A percentile compares a stretch with the other conserved stretches of the same genome.
Conservation (phyloP, 2,888 invertebrate genomes). For the Drosophila mulleri region DNA sequence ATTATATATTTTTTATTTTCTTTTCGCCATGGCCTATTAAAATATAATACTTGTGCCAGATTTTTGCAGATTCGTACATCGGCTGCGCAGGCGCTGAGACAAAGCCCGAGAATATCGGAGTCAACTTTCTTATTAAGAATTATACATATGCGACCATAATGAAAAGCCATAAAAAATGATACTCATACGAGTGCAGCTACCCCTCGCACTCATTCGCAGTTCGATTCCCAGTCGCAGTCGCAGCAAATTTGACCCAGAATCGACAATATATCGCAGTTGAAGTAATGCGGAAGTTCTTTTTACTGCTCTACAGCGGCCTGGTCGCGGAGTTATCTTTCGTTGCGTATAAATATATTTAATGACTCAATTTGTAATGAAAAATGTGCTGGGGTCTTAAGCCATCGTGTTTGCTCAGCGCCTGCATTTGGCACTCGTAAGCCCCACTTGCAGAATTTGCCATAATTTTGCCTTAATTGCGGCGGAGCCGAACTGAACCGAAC, state of each 20-base stretch:
- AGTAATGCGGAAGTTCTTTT: constrained; percentile 73
- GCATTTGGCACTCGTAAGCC: constrained; percentile 46
- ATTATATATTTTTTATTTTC: constrained; percentile 48
- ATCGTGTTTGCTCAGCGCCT: constrained; percentile 51
- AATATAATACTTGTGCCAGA: constrained; percentile 73
- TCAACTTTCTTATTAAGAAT: constrained; percentile 78
- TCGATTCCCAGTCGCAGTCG: constrained; percentile 7
- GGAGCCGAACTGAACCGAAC: neutral
- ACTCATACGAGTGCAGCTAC: constrained; percentile 61
- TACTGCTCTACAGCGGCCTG: constrained; percentile 24
- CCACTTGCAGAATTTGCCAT: constrained; percentile 61
- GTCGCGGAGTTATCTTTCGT: constrained; percentile 68
- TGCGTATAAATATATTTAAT: constrained; percentile 83
- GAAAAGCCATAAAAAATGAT: constrained; percentile 80
- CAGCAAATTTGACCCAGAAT: constrained; percentile 68
- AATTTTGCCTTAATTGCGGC: constrained; percentile 64
- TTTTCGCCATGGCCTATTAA: constrained; percentile 71
- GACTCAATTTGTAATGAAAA: constrained; percentile 83
- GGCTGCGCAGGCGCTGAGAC: constrained; percentile 35
- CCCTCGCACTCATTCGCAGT: constrained; percentile 42
- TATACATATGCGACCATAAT: constrained; percentile 73
- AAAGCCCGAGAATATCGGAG: constrained; percentile 43
- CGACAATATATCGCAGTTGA: constrained; percentile 51
- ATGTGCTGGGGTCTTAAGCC: constrained; percentile 45
- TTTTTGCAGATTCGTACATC: constrained; percentile 22